Evolutionary conservation across 2,888 invertebrate species (phyloP).

Genomic region (Boloria euphrosyne): DNA sequence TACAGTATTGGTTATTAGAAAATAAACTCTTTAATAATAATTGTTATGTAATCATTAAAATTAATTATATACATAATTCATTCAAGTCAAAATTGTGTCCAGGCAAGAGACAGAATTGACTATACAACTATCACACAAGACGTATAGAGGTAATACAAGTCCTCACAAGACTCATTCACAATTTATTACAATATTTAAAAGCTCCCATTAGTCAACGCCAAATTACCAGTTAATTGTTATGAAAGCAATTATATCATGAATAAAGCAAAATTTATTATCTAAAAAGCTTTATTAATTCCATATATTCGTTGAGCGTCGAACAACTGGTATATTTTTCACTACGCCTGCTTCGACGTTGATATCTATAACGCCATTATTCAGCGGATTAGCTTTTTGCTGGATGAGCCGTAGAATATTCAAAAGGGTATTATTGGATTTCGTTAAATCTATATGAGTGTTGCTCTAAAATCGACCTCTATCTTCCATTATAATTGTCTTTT

Average conservation of each 20-base stretch:
- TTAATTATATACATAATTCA: too few relatives aligned
- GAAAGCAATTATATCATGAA: conserved; percentile 58
- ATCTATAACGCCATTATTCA: conserved; percentile 79
- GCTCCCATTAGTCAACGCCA: conserved; percentile 12
- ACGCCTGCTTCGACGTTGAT: conserved; percentile 71
- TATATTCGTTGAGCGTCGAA: conserved; percentile 48
- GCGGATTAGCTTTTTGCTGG: conserved; percentile 77
- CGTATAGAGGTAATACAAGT: background rate
- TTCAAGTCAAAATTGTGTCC: too few relatives aligned
- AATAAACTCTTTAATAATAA: too few relatives aligned
- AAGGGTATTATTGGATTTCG: conserved; percentile 75
- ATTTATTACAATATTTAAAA: conserved; percentile 12
- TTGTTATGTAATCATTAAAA: too few relatives aligned
- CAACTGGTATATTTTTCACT: conserved; percentile 74
- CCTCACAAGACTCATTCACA: background rate
- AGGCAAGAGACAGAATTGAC: too few relatives aligned
- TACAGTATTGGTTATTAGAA: background rate
- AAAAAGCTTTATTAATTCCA: conserved; percentile 58
- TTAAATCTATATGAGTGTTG: conserved; percentile 56
- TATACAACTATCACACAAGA: background rate
- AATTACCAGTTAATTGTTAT: conserved; percentile 29
- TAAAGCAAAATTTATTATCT: conserved; percentile 60
- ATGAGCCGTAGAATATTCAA: conserved; percentile 77
- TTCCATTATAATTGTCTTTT: conserved; percentile 41
- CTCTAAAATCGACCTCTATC: conserved; percentile 49